Conservation (phyloP, 2,797 vertebrate species). For the Sparidentex hasta region DNA sequence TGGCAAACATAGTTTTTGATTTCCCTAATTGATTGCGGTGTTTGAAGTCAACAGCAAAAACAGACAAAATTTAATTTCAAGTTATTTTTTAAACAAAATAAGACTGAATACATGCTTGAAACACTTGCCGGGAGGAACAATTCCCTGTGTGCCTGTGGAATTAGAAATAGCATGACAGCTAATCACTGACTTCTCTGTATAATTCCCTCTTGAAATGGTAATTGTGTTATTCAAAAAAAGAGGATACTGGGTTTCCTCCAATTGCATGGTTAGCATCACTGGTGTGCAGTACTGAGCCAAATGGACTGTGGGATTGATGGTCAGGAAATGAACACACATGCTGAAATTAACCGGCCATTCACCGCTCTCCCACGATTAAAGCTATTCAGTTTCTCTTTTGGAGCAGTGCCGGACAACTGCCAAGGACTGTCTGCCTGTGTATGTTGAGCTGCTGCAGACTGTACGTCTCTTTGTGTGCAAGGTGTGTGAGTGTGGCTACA, state of each 20-base stretch:
- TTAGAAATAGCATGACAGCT: constrained; percentile 66
- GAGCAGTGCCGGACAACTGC: constrained; percentile 64
- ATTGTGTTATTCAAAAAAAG: constrained; percentile 65
- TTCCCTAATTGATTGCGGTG: constrained; percentile 50
- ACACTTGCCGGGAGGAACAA: constrained; percentile 44
- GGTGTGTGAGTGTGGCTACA: constrained; percentile 17
- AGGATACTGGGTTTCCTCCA: constrained; percentile 73
- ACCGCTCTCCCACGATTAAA: constrained; percentile 77
- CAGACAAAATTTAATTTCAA: constrained; percentile 37
- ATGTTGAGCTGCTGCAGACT: constrained; percentile 68
- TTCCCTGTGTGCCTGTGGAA: constrained; percentile 54
- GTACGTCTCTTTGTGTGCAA: constrained; percentile 28
- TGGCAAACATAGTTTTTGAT: constrained; percentile 28
- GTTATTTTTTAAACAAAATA: constrained; percentile 47
- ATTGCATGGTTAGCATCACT: constrained; percentile 78
- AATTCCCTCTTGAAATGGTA: constrained; percentile 67
- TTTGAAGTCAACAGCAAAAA: constrained; percentile 68
- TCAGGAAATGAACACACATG: constrained; percentile 84
- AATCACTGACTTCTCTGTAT: constrained; percentile 71
- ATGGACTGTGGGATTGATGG: constrained; percentile 81
- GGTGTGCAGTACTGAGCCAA: constrained; percentile 67
- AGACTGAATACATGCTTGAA: constrained; percentile 53
- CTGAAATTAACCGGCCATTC: constrained; percentile 78
- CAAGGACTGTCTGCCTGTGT: constrained; percentile 53
- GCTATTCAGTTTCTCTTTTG: constrained; percentile 78